A percentile compares a stretch with the other conserved stretches of the same genome.
Evolutionary conservation across 2,888 invertebrate species (phyloP).

Genomic region (Mesochorus sp.): DNA sequence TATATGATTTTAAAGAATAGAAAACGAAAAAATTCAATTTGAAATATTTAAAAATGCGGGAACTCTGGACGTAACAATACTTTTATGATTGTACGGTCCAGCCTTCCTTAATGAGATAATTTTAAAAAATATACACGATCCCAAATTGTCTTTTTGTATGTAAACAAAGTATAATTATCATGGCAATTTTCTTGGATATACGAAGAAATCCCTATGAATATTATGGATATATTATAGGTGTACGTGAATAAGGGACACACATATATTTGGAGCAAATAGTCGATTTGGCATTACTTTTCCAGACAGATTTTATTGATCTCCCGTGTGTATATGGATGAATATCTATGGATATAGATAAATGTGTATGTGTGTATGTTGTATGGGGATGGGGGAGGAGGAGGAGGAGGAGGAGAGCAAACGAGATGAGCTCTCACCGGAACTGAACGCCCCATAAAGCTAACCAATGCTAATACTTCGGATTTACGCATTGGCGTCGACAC

Average conservation of each 20-base stretch:
- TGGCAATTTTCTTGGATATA: no score
- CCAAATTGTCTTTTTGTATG: no score
- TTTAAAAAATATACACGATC: no score
- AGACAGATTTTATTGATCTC: slow-evolving; percentile 80
- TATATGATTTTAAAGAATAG: no score
- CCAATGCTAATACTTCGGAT: slow-evolving; percentile 84
- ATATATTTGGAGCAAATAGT: slow-evolving; percentile 66
- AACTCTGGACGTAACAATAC: no score
- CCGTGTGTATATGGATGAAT: slow-evolving; percentile 55
- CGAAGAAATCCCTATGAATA: not conserved
- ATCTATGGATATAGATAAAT: slow-evolving; percentile 48
- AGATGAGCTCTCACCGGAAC: slow-evolving; percentile 77
- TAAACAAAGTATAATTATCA: no score
- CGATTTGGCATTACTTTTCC: slow-evolving; percentile 80
- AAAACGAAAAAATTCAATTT: no score
- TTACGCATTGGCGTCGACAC: slow-evolving; percentile 77
- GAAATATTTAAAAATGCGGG: no score
- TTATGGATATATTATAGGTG: slow-evolving; percentile 39
- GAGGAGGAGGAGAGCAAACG: slow-evolving; percentile 47
- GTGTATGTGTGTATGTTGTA: slow-evolving; percentile 4
- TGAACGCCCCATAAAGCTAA: slow-evolving; percentile 86
- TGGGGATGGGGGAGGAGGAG: not conserved
- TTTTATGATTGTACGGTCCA: no score
- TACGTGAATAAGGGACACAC: not conserved
- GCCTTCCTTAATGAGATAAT: no score